Conservation (phyloP, 2,797 vertebrate genomes). For the Craterocephalus amniculus region DNA sequence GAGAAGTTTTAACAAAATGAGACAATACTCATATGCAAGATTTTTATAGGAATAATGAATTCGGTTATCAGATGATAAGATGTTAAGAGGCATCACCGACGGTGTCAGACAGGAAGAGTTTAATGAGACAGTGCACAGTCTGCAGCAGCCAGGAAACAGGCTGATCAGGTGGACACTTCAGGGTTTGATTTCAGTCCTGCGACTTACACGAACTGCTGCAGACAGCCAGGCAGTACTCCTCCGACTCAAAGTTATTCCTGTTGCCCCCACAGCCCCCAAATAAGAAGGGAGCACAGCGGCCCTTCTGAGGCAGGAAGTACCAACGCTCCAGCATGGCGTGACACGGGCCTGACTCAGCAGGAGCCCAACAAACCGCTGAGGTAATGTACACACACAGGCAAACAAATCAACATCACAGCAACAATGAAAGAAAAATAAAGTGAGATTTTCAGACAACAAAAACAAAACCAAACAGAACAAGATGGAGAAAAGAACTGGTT, state of each 20-base stretch:
- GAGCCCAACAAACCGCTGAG: conserved; percentile 97
- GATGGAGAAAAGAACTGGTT: neutral
- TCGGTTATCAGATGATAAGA: conserved; percentile 42
- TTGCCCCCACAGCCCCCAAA: conserved; percentile 99
- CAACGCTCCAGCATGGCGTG: conserved; percentile 93
- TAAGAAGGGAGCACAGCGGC: conserved; percentile 94
- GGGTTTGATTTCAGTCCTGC: conserved; percentile 36
- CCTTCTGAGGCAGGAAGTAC: conserved; percentile 93
- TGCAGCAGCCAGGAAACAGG: conserved; percentile 50
- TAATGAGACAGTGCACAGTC: conserved; percentile 42
- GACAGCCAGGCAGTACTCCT: conserved; percentile 98
- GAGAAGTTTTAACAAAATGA: neutral
- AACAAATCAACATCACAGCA: conserved; percentile 44
- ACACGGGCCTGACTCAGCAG: conserved; percentile 92
- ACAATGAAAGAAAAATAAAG: conserved; percentile 29
- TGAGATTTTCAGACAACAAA: conserved; percentile 28
- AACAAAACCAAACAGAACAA: neutral
- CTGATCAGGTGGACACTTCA: conserved; percentile 26
- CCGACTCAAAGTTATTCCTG: conserved; percentile 99
- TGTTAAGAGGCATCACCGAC: conserved; percentile 50
- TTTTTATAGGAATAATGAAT: conserved; percentile 16
- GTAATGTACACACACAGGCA: conserved; percentile 54
- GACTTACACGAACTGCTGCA: conserved; percentile 98
- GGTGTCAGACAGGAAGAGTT: conserved; percentile 19
- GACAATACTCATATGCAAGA: neutral